Conservation (phyloP, 2,113 vertebrate species). For the Zapornia atra region DNA sequence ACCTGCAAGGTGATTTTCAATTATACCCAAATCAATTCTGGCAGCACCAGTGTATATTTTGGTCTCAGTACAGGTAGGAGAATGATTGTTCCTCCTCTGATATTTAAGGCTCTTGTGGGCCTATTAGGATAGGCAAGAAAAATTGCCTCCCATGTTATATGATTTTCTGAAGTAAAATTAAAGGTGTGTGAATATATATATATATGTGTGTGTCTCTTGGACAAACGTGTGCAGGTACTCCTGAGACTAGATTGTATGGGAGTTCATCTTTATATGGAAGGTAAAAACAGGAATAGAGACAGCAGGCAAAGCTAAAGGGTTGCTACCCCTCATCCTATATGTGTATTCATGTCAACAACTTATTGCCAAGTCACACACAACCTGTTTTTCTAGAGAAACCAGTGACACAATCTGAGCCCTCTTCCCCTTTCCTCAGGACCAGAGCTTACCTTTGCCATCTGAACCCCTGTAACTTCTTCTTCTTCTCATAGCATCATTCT, state of each 20-base stretch:
- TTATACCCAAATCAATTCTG: neutral
- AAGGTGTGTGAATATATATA: neutral
- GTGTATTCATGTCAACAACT: neutral
- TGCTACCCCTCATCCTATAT: neutral
- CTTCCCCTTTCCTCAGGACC: neutral
- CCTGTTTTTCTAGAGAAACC: neutral
- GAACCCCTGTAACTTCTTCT: fast-evolving
- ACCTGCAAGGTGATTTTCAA: neutral
- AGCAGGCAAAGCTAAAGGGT: neutral
- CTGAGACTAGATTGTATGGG: fast-evolving
- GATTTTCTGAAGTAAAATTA: neutral
- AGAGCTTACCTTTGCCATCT: neutral
- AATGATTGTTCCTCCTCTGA: neutral
- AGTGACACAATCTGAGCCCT: neutral
- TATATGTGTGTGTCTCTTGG: neutral
- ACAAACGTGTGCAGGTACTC: neutral
- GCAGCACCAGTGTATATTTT: neutral
- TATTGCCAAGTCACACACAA: neutral
- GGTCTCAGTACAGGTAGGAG: neutral
- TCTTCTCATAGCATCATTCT: neutral
- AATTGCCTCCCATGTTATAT: neutral
- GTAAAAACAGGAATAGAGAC: neutral
- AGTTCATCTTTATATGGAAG: neutral
- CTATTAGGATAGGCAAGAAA: neutral
- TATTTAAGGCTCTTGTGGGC: neutral